Evolutionary conservation across 2,888 invertebrate genomes (phyloP), one percentile per base, ranked within the genome.

Genomic region (Napeogenes sylphis): DNA sequence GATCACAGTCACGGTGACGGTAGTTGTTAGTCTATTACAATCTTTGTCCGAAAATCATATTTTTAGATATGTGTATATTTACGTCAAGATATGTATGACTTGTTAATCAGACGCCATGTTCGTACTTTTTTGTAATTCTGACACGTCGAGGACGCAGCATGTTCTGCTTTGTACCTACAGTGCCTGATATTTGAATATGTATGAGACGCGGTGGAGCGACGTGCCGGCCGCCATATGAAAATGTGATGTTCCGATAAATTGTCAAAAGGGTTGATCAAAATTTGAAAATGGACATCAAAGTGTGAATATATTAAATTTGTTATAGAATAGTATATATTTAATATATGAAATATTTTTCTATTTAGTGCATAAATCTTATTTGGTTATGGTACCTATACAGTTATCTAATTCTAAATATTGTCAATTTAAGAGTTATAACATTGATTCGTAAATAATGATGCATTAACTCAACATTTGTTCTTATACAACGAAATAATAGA

Each of bases 171-270:
- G 85, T 87, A 82, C 70, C 70, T 69, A 71, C 81, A 77, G 76
- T 76, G 77, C 79, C 77, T 70, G 81, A 76, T 81, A 80, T 86
- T 85, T 89, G 89, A 89, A 89, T 89, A 89, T 89, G 88, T 84
- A 89, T 88, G 88, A 89, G 84, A 72, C 77, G 79, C 76, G 79
- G 74, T 71, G 78, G 74, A 79, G 75, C 71, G 80, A 75, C 83
- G 82, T 82, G 82, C 81, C 78, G 78, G 79, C 78, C 79, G 83
- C 82, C 84, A 78, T 86, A 87, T 87, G 87, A 88, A 87, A 88
- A 86, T 87, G 85, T 86, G 86, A 87, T 85, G 87, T 82, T 77
- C 86, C 87, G 87, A 89, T 88, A 89, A 89, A 88, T 88, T 88
- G 89, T 85, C 87, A 87, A 87, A 88, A 85, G 86, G 87, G 83